Conservation (phyloP, 92 coral and sea anemone species). For the Paramuricea clavata region DNA sequence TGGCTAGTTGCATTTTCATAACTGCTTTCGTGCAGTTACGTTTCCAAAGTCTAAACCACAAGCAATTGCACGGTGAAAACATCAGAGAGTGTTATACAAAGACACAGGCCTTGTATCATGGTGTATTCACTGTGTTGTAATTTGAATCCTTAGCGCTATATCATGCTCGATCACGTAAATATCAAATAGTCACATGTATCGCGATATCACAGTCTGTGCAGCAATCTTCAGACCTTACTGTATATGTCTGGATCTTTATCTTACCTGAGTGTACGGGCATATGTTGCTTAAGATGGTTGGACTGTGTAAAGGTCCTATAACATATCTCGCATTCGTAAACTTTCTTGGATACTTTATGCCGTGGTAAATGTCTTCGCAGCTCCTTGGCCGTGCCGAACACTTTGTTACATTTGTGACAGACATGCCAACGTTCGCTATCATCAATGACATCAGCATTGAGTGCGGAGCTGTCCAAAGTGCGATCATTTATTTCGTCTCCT, state of each 20-base stretch:
- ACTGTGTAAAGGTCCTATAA: slow-evolving; percentile 36
- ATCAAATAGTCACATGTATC: background rate
- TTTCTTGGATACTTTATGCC: slow-evolving; percentile 47
- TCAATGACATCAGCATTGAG: background rate
- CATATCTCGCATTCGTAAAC: slow-evolving; percentile 51
- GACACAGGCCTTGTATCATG: no score
- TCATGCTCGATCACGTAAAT: background rate
- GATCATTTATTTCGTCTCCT: slow-evolving; percentile 12
- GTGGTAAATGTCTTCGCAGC: slow-evolving; percentile 44
- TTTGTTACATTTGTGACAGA: slow-evolving; percentile 45
- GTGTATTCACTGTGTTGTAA: background rate
- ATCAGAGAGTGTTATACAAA: no score
- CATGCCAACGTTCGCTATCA: slow-evolving; percentile 45
- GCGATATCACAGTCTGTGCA: background rate
- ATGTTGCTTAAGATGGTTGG: slow-evolving; percentile 43
- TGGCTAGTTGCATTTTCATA: no score
- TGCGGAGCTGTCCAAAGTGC: background rate
- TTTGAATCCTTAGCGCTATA: background rate
- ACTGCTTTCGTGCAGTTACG: no score
- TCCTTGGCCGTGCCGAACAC: slow-evolving; percentile 50
- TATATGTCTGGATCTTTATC: background rate
- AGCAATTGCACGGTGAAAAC: no score
- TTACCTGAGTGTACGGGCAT: slow-evolving; percentile 53
- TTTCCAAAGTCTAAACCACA: no score
- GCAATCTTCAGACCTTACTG: background rate